phyloP scores from a whole-genome alignment of 37 sponge, comb jelly and placozoan species.

The Beroe ovata region DNA sequence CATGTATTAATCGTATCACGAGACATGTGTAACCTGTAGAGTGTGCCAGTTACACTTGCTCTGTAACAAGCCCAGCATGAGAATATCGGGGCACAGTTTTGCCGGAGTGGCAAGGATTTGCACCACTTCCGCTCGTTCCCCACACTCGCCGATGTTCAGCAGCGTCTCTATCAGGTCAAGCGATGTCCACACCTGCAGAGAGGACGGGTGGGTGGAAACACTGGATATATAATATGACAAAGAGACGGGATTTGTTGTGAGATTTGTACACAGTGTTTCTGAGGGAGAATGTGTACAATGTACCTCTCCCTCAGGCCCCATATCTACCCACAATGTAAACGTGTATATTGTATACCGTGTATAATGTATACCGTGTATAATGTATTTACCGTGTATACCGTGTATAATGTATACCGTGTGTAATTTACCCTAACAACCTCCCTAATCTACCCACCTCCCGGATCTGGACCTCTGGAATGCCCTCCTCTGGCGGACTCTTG shows the following conservation, averaged over 20 bases:
- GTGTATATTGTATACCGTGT: too few species aligned
- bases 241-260: too few species aligned
- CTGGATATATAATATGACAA: too few species aligned
- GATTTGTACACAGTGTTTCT: too few species aligned
- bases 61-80: conserved; percentile 83
- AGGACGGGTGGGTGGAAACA: too few species aligned
- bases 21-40: conserved; percentile 42
- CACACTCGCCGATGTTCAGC: conserved; percentile 83
- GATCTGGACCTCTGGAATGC: conserved; percentile 49
- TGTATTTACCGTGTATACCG: too few species aligned
- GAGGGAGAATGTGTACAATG: too few species aligned
- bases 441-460: conserved; percentile 14
- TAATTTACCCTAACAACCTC: neutral
- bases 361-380: too few species aligned
- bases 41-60: conserved; percentile 70
- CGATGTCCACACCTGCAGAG: conserved; percentile 77
- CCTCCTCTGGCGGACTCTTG: conserved; percentile 70
- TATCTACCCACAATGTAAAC: too few species aligned
- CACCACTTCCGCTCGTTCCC: conserved; percentile 83
- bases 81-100: conserved; percentile 92
- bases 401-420: too few species aligned
- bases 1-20: too few species aligned
- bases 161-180: conserved; percentile 86
- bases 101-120: conserved; percentile 76
- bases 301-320: too few species aligned